Conservation (phyloP, 2,797 vertebrate species). For the Onychomys leucogaster region DNA sequence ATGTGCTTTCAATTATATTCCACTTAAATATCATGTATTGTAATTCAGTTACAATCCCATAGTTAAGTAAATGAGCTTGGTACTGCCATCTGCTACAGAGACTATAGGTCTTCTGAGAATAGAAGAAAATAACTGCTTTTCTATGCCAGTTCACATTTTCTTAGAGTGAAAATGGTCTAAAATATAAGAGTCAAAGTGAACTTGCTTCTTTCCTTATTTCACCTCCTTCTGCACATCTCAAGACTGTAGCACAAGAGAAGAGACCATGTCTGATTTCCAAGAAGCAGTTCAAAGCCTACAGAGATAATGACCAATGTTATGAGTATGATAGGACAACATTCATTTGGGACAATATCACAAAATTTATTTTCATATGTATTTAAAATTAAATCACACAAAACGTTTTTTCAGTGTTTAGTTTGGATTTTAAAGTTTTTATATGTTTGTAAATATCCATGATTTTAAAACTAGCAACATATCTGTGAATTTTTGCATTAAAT, state of each 20-base stretch:
- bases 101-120: constrained; percentile 8
- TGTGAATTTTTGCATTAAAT: background rate
- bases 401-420: background rate
- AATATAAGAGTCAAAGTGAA: background rate
- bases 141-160: background rate
- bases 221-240: background rate
- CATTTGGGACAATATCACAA: background rate
- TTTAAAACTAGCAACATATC: background rate
- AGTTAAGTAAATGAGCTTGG: constrained; percentile 38
- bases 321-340: fast-evolving
- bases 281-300: background rate
- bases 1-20: constrained; percentile 44
- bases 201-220: background rate
- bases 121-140: background rate
- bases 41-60: constrained; percentile 7
- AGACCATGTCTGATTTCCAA: background rate
- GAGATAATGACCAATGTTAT: too few relatives aligned
- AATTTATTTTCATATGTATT: background rate
- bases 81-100: constrained; percentile 1
- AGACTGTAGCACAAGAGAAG: background rate
- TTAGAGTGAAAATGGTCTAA: background rate
- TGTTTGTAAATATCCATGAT: background rate
- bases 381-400: background rate
- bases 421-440: background rate
- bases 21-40: constrained; percentile 7